phyloP scores from a whole-genome alignment of 2,888 invertebrate species.

The Leptinotarsa peninsularis region DNA sequence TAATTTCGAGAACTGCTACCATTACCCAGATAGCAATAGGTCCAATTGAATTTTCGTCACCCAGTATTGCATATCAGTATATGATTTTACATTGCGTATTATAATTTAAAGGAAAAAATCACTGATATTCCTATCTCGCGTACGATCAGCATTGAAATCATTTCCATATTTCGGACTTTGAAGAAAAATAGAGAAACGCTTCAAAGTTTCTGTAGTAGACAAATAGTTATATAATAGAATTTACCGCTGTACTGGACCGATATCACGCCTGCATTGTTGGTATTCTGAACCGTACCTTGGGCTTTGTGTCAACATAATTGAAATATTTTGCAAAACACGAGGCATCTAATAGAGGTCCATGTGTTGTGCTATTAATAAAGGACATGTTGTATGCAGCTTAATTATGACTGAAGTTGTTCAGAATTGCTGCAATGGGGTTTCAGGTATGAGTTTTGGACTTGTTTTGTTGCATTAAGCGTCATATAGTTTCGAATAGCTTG shows the following conservation, averaged over 20 bases:
- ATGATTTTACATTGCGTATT: too few relatives aligned
- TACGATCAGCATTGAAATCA: too few relatives aligned
- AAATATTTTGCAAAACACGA: constrained; percentile 6
- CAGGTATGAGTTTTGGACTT: not conserved
- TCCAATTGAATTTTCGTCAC: too few relatives aligned
- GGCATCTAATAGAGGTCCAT: constrained; percentile 1
- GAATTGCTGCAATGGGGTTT: not conserved
- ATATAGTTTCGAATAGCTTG: not conserved
- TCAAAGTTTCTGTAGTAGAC: not conserved
- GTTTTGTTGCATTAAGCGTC: not conserved
- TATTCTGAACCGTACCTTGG: not conserved
- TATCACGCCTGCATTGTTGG: not conserved
- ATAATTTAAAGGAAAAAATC: too few relatives aligned
- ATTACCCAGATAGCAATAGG: too few relatives aligned
- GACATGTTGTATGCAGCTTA: not conserved
- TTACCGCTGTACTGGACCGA: not conserved
- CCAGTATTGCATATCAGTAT: too few relatives aligned
- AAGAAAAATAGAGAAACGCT: too few relatives aligned
- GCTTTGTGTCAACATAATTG: constrained; percentile 2
- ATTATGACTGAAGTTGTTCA: not conserved
- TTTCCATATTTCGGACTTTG: too few relatives aligned
- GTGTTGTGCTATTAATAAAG: not conserved
- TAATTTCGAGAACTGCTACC: too few relatives aligned
- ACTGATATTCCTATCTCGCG: too few relatives aligned
- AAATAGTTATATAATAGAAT: not conserved